Percentiles rank a stretch among this genome's conserved stretches.
Evolutionary conservation across 1,140 invertebrate genomes (phyloP).

Genomic region (Drosophila parabipectinata): DNA sequence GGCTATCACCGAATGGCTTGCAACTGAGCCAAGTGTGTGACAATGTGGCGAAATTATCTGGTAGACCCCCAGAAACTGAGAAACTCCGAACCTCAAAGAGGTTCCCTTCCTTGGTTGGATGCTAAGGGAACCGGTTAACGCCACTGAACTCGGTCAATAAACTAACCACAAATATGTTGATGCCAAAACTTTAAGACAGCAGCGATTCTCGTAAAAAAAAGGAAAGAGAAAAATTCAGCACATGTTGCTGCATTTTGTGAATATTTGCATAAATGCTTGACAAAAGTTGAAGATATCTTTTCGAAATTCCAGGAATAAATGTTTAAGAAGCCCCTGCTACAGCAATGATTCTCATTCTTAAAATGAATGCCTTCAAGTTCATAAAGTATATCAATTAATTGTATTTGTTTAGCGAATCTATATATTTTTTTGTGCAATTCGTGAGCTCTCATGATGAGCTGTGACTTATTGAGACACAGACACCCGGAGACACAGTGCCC

Average conservation of each 20-base stretch:
- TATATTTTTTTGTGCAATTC: not conserved
- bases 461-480: not conserved
- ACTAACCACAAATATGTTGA: constrained; percentile 70
- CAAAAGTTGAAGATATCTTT: no score
- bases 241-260: constrained; percentile 18
- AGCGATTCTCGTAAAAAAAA: constrained; percentile 1
- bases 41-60: constrained; percentile 66
- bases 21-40: constrained; percentile 22
- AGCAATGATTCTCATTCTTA: no score
- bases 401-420: not conserved
- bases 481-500: not conserved
- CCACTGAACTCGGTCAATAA: constrained; percentile 64
- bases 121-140: constrained; percentile 25
- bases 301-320: no score
- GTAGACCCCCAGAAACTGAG: not conserved
- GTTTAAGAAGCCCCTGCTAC: no score
- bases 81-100: no score
- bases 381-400: not conserved
- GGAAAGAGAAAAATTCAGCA: not conserved
- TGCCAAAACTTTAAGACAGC: constrained; percentile 30
- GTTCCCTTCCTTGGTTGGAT: not conserved
- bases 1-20: not conserved
- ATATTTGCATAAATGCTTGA: constrained; percentile 32
- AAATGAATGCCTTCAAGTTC: no score
- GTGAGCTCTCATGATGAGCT: constrained; percentile 22